phyloP scores from a whole-genome alignment of 2,888 invertebrate species.

The Mythimna loreyi region DNA sequence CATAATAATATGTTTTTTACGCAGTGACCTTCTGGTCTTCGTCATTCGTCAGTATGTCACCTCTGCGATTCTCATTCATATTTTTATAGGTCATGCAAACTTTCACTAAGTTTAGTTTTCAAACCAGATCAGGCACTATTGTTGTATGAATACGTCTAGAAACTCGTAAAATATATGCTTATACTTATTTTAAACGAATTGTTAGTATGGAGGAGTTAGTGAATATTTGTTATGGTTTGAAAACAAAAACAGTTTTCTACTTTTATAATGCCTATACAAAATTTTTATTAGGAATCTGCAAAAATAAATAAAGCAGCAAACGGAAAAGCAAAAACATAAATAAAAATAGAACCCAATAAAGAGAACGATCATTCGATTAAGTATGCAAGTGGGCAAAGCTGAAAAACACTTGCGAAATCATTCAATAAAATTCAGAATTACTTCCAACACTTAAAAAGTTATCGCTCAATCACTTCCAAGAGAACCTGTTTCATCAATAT shows the following conservation, averaged over 20 bases:
- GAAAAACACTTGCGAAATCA: background rate
- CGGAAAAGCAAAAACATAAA: background rate
- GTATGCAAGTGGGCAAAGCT: background rate
- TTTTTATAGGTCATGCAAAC: slow-evolving; percentile 38
- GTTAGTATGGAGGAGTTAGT: background rate
- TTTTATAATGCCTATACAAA: too few species aligned
- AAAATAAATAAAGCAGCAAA: background rate
- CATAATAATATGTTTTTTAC: background rate
- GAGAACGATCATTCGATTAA: background rate
- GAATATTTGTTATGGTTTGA: background rate
- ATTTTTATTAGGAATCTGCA: background rate
- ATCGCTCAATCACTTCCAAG: slow-evolving; percentile 14
- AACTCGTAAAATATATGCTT: slow-evolving; percentile 35
- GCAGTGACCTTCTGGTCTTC: background rate
- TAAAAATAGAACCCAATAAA: background rate
- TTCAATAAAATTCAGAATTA: slow-evolving; percentile 11
- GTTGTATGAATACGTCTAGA: slow-evolving; percentile 38
- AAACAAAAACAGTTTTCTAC: background rate
- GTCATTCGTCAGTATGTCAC: slow-evolving; percentile 5
- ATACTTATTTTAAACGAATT: slow-evolving; percentile 18
- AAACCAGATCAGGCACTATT: slow-evolving; percentile 48
- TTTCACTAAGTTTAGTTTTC: slow-evolving; percentile 57
- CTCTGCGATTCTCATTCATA: slow-evolving; percentile 20
- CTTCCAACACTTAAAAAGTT: slow-evolving; percentile 26
- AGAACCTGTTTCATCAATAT: slow-evolving; percentile 23